phyloP scores from a whole-genome alignment of 2,888 invertebrate species.

The Caenorhabditis japonica region DNA sequence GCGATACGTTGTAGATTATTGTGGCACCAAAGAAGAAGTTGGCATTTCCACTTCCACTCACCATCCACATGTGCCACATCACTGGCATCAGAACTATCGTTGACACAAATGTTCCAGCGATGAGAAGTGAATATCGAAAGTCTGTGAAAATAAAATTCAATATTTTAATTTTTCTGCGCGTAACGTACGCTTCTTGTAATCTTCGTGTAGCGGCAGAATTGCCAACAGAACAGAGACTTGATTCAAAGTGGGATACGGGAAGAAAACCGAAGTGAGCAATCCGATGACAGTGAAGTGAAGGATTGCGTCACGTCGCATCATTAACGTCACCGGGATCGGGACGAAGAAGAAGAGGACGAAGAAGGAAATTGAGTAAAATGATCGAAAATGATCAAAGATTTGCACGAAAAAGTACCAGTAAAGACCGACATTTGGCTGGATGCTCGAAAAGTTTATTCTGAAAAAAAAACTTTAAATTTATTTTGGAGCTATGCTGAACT shows the following conservation, averaged over 20 bases:
- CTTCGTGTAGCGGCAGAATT: constrained; percentile 90
- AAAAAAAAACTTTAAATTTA: constrained; percentile 28
- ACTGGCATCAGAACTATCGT: constrained; percentile 90
- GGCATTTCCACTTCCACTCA: constrained; percentile 96
- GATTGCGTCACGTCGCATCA: constrained; percentile 79
- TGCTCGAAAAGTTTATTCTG: constrained; percentile 86
- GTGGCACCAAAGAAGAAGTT: constrained; percentile 99
- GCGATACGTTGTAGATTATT: constrained; percentile 91
- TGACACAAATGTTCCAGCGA: constrained; percentile 90
- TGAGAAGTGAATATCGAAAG: constrained; percentile 92
- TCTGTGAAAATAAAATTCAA: constrained; percentile 24
- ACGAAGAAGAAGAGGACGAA: constrained; percentile 95
- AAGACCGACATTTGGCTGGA: constrained; percentile 95
- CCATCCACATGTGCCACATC: constrained; percentile 98
- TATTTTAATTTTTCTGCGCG: no score
- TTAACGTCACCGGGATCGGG: constrained; percentile 85
- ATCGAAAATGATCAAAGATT: constrained; percentile 98
- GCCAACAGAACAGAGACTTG: constrained; percentile 93
- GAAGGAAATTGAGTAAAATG: constrained; percentile 94
- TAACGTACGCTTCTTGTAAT: constrained; percentile 78
- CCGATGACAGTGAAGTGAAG: constrained; percentile 79
- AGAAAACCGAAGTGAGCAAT: constrained; percentile 88
- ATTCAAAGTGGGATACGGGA: constrained; percentile 95
- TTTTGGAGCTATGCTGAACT: constrained; percentile 16
- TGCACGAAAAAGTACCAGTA: constrained; percentile 99